Base-by-base conservation (phyloP, 2,888 invertebrate genomes). In the Calameuta idolon region DNA sequence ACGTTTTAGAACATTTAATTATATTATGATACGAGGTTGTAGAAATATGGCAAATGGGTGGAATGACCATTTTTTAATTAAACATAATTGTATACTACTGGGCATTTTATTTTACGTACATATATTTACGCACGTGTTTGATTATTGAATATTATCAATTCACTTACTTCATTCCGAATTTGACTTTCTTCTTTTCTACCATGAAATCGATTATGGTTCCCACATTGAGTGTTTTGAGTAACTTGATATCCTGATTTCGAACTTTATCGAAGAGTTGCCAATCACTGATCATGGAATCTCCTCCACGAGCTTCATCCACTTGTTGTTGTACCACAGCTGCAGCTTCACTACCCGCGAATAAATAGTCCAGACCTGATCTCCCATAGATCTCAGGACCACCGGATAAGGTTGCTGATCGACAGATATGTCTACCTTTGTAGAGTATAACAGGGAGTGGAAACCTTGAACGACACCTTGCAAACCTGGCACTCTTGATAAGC, bases 181-280 rank as follows among this genome's bases (percentile, higher is more conserved):
- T 97, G 69, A 96, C 95, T 92, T 96, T 96, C 87, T 96, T 95
- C 88, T 96, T 96, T 89, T 97, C 96, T 12, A 97, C 96, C 96
- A 97, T 97, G 77, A 97, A 94, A 91, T 97, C 96, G 81, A 95
- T 94, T 85, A 97, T 96, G 76, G 95, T 95, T 77, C 93, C 94
- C 30, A 96, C 95, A 85, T 95, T 94, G 55, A 96, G 93, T 33
- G 93, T 93, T 89, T 95, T 95, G 68, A 97, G 91, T 74, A 96
- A 92, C 84, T 94, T 93, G 76, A 96, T 95, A 88, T 97, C 96
- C 82, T 94, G 93, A 83, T 93, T 93, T 76, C 95, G 92, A 76
- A 95, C 94, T 87, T 93, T 92, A 88, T 95, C 94, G 88, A 94
- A 94, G 79, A 95, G 90, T 88, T 93, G 93, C 93, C 93, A 93